A percentile compares a stretch with the other conserved stretches of the same genome.
Conservation (phyloP, 2,888 invertebrate species). For the Osmoderma eremita region DNA sequence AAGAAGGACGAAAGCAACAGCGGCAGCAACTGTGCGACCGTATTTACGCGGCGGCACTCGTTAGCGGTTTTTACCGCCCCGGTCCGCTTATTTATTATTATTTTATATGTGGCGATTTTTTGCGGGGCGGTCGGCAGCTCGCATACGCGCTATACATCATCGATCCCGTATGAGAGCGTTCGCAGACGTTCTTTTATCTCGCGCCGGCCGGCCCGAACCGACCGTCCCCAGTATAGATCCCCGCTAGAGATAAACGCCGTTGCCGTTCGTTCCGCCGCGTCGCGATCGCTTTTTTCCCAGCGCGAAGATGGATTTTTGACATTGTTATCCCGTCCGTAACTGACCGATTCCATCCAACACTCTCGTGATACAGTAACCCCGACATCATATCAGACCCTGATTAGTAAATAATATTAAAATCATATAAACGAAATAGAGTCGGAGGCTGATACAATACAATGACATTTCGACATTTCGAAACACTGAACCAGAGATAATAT, state of each 20-base stretch:
- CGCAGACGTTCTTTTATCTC: slow-evolving; percentile 1
- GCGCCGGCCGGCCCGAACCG: neutral
- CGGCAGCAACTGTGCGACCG: no score
- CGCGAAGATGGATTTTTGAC: slow-evolving; percentile 39
- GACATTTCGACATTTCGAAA: no score
- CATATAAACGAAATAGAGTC: no score
- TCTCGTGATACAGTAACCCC: no score
- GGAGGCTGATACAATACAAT: no score
- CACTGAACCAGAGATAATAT: no score
- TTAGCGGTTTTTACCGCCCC: slow-evolving; percentile 50
- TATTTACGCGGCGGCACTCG: slow-evolving; percentile 49
- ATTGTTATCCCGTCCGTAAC: slow-evolving; percentile 30
- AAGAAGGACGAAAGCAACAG: slow-evolving; percentile 25
- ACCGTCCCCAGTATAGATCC: slow-evolving; percentile 5
- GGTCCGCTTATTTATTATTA: slow-evolving; percentile 54
- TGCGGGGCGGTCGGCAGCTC: slow-evolving; percentile 15
- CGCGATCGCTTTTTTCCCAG: slow-evolving; percentile 32
- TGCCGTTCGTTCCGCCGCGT: slow-evolving; percentile 6
- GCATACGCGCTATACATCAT: slow-evolving; percentile 40
- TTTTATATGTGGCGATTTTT: slow-evolving; percentile 54
- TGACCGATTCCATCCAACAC: no score
- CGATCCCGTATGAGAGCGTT: slow-evolving; percentile 13
- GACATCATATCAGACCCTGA: no score
- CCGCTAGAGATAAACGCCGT: slow-evolving; percentile 18
- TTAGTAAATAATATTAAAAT: no score